A percentile compares a stretch with the other conserved stretches of the same genome.
Conservation (phyloP, 2,888 invertebrate genomes). For the Copidosoma aretas region DNA sequence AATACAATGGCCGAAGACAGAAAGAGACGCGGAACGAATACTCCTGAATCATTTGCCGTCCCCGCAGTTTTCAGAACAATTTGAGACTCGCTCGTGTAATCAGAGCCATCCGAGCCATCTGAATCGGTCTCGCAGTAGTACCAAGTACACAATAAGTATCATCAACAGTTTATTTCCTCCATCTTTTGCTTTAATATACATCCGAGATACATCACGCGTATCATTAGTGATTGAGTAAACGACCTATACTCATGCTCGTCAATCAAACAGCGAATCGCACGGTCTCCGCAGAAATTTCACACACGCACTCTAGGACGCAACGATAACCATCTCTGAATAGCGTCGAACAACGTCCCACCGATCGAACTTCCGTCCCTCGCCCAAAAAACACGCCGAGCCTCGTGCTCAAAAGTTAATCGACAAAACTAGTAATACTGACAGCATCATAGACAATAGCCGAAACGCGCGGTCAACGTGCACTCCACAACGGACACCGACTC, state of each 20-base stretch:
- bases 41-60: background rate
- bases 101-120: background rate
- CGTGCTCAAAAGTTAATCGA: constrained; percentile 32
- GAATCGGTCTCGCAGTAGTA: background rate
- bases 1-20: background rate
- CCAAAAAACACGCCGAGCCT: constrained; percentile 33
- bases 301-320: background rate
- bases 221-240: constrained; percentile 1
- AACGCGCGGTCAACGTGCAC: constrained; percentile 3
- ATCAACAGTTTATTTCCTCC: no score
- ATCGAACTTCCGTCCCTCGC: constrained; percentile 13
- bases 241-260: background rate
- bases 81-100: background rate
- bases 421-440: constrained; percentile 42
- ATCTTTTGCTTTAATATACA: background rate
- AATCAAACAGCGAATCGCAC: constrained; percentile 19
- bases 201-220: background rate
- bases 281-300: constrained; percentile 19
- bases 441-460: constrained; percentile 40
- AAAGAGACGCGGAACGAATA: background rate
- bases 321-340: constrained; percentile 25
- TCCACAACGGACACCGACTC: background rate
- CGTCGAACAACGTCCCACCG: constrained; percentile 22
- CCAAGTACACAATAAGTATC: no score
- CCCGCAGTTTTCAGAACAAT: background rate